Evolutionary conservation across 2,888 invertebrate species (phyloP), one percentile per base, ranked within the genome.

Genomic region (Hermodice carunculata): DNA sequence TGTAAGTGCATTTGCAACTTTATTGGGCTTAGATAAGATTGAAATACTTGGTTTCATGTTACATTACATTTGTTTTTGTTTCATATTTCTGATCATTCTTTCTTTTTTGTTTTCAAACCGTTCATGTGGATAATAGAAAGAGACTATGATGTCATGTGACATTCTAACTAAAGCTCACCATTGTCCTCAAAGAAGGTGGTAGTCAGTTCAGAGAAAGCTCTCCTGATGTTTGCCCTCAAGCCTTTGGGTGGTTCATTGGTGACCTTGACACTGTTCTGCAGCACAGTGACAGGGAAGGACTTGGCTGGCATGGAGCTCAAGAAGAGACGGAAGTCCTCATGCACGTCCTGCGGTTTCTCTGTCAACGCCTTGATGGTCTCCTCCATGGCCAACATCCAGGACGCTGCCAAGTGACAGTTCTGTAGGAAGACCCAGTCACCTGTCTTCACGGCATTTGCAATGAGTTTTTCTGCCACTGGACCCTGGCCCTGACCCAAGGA

Each of bases 131-230:
- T n/a, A n/a, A n/a, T n/a, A n/a, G n/a, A n/a, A n/a, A n/a, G n/a
- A n/a, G n/a, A n/a, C n/a, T n/a, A n/a, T n/a, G n/a, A n/a, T n/a
- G n/a, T n/a, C n/a, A n/a, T n/a, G n/a, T n/a, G n/a, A n/a, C n/a
- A n/a, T n/a, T n/a, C n/a, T n/a, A n/a, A n/a, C n/a, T n/a, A 43
- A 48, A 5, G 40, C 64, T 86, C 86, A 93, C 93, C 87, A 83
- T 95, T 91, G 69, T 91, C 89, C 86, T 95, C 93, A 80, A 95
- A 95, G 84, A 92, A 94, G 57, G 91, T 92, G 0, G 89, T 87
- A 0, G 94, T 93, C 78, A 96, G 93, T 81, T 92, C 91, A 68
- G 92, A 91, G 78, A 96, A 94, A 0, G 91, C 91, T 24, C 92
- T 90, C 83, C 94, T 93, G 0, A 95, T 94, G 89, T 96, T 96